phyloP scores from a whole-genome alignment of 2,797 vertebrate species.

The Selene dorsalis region DNA sequence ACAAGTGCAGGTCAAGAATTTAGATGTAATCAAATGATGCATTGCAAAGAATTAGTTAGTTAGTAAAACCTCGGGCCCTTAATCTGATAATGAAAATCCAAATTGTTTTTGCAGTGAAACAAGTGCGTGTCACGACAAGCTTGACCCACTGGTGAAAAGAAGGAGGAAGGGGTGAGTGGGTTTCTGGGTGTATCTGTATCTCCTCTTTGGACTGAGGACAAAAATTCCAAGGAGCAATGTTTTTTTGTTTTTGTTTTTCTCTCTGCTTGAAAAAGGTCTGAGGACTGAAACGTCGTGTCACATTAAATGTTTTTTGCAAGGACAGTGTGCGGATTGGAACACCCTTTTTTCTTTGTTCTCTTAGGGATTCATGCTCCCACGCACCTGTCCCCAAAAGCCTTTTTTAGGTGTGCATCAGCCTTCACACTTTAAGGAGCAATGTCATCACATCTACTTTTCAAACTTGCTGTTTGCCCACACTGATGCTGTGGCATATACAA shows the following conservation, averaged over 20 bases:
- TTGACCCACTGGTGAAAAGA: constrained; percentile 1
- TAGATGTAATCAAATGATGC: neutral
- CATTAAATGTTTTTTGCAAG: no score
- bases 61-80: no score
- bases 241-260: no score
- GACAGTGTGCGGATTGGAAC: no score
- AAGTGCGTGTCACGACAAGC: constrained; percentile 17
- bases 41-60: neutral
- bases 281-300: no score
- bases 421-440: no score
- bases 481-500: neutral
- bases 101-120: neutral
- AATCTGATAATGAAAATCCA: constrained; percentile 14
- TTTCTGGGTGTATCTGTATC: constrained; percentile 18
- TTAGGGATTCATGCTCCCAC: no score
- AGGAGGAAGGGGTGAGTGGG: constrained; percentile 24
- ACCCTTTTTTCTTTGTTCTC: no score
- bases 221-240: no score
- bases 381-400: no score
- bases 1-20: constrained; percentile 19
- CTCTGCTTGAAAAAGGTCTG: no score
- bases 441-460: neutral
- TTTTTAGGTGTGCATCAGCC: no score
- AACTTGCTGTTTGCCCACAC: constrained; percentile 39
- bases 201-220: constrained; percentile 3